These are phyloP conservation scores for Riparia riparia DNA, from an alignment of 2,113 vertebrate genomes.

Conservation along the genomic window DNA sequence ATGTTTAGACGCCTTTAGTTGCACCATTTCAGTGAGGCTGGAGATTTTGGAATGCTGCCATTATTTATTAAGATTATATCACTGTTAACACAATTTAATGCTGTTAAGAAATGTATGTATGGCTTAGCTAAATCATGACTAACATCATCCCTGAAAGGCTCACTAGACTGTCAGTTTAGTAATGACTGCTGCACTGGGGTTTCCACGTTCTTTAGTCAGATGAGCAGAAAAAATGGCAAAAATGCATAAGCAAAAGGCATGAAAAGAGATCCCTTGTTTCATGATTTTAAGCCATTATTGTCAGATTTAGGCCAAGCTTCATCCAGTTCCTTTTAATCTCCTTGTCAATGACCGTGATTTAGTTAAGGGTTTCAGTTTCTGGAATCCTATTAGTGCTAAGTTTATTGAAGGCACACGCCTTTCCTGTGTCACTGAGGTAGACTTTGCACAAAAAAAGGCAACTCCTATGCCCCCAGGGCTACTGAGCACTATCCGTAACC, in stretches of 20 bases:
- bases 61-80: neutral
- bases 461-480: neutral
- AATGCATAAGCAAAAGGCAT: neutral
- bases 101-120: neutral
- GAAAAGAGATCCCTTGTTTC: neutral
- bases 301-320: neutral
- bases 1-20: neutral
- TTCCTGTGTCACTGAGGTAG: neutral
- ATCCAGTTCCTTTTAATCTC: neutral
- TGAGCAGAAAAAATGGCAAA: neutral
- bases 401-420: rapidly evolving
- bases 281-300: neutral
- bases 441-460: neutral
- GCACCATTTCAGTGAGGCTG: neutral
- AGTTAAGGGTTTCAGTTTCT: neutral
- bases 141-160: neutral
- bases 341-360: neutral
- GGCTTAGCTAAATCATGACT: neutral
- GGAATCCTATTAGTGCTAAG: neutral
- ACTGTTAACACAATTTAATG: neutral
- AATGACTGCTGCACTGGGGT: neutral
- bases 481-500: rapidly evolving
- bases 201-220: neutral
- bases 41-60: neutral
- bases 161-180: neutral